phyloP scores from a whole-genome alignment of 2,113 vertebrate species.

The Mus pahari region DNA sequence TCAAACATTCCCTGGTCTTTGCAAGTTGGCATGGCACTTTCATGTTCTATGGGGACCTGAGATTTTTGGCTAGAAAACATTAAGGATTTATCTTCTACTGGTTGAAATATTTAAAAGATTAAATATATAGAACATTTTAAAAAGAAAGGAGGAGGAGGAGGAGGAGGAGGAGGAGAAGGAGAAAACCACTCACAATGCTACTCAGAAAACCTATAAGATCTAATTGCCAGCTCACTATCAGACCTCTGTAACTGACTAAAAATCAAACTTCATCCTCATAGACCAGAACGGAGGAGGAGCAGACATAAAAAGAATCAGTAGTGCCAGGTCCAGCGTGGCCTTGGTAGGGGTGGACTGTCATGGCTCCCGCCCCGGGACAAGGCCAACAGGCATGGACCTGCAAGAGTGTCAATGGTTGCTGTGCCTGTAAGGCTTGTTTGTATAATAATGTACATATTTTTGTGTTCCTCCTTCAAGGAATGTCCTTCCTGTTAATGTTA shows the following conservation, averaged over 20 bases:
- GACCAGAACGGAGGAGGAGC: neutral
- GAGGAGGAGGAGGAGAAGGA: neutral
- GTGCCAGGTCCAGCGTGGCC: too few species aligned
- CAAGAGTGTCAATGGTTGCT: too few species aligned
- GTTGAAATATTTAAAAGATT: neutral
- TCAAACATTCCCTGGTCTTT: neutral
- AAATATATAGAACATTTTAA: conserved; percentile 7
- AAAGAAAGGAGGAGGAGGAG: neutral
- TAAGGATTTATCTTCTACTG: neutral
- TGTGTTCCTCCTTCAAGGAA: too few species aligned
- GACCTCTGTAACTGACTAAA: neutral
- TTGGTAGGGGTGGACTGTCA: too few species aligned
- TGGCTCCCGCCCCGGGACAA: too few species aligned
- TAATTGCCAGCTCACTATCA: neutral
- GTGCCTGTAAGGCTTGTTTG: too few species aligned
- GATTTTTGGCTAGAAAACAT: neutral
- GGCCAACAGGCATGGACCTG: too few species aligned
- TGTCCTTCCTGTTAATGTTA: too few species aligned
- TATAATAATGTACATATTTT: too few species aligned
- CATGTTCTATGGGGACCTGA: neutral
- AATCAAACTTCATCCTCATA: neutral
- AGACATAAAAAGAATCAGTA: neutral
- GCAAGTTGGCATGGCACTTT: neutral
- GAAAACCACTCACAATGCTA: neutral
- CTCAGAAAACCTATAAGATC: neutral